phyloP scores from a whole-genome alignment of 2,888 invertebrate genomes.

The Philhelius pedissequus region DNA sequence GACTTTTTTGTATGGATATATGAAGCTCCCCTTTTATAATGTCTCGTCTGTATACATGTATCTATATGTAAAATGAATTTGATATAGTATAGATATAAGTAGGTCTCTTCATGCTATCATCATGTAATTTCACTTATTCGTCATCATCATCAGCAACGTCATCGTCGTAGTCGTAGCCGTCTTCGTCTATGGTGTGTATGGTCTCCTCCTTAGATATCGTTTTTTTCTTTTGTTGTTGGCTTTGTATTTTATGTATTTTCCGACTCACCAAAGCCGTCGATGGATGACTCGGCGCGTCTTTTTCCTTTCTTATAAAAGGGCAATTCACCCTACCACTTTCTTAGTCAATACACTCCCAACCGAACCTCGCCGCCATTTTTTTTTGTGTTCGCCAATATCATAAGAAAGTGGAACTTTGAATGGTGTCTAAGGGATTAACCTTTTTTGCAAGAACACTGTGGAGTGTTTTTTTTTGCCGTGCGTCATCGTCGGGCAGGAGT shows the following conservation, averaged over 20 bases:
- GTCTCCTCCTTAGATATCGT: background rate
- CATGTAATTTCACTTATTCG: conserved; percentile 61
- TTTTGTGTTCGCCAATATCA: conserved; percentile 27
- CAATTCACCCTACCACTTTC: conserved; percentile 33
- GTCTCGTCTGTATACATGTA: conserved; percentile 31
- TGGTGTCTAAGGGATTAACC: conserved; percentile 63
- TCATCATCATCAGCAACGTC: conserved; percentile 35
- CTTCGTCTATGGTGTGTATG: background rate
- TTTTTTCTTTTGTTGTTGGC: background rate
- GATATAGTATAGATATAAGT: conserved; percentile 59
- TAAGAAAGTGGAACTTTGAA: conserved; percentile 41
- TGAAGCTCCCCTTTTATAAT: background rate
- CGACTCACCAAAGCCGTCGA: conserved; percentile 58
- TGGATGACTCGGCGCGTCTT: conserved; percentile 55
- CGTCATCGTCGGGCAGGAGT: no score
- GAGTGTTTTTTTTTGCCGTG: background rate
- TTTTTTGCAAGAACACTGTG: conserved; percentile 7
- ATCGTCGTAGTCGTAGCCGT: background rate
- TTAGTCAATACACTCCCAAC: no score
- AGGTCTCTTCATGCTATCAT: conserved; percentile 56
- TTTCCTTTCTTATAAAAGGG: conserved; percentile 51
- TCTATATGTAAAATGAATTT: conserved; percentile 56
- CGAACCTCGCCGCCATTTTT: conserved; percentile 2
- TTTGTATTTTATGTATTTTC: conserved; percentile 23
- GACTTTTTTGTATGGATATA: background rate